phyloP scores from a whole-genome alignment of 2,113 vertebrate species.

The Calypte anna region DNA sequence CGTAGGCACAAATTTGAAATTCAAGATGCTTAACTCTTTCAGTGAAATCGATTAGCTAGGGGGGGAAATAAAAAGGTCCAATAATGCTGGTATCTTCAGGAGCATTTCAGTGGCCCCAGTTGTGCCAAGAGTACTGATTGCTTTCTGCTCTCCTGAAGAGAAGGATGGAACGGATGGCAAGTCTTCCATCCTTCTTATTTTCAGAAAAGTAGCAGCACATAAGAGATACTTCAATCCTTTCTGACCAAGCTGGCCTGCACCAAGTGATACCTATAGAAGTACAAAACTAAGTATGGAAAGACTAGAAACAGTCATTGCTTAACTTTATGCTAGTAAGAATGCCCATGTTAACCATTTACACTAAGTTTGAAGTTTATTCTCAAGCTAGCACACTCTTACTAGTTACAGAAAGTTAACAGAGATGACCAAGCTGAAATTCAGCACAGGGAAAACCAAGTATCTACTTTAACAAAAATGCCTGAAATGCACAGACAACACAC shows the following conservation, averaged over 20 bases:
- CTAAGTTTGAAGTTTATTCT: neutral
- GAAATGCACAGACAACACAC: rapidly evolving
- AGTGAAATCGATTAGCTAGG: neutral
- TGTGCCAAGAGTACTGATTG: neutral
- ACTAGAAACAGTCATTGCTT: neutral
- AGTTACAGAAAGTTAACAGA: neutral
- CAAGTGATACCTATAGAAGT: neutral
- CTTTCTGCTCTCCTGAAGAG: neutral
- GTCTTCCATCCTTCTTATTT: neutral
- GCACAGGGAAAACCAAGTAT: rapidly evolving
- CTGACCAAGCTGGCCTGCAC: neutral
- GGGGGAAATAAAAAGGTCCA: neutral
- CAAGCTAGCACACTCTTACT: neutral
- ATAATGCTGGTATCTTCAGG: neutral
- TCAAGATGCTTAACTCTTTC: neutral
- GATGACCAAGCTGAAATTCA: neutral
- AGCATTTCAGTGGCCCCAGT: neutral
- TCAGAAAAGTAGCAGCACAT: neutral
- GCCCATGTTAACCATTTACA: neutral
- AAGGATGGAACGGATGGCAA: neutral
- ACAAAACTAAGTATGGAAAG: neutral
- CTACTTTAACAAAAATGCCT: neutral
- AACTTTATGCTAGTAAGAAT: neutral
- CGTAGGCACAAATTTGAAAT: neutral
- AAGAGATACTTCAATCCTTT: neutral